Base-by-base conservation (phyloP, 2,797 vertebrate species). In the Liasis olivaceus region DNA sequence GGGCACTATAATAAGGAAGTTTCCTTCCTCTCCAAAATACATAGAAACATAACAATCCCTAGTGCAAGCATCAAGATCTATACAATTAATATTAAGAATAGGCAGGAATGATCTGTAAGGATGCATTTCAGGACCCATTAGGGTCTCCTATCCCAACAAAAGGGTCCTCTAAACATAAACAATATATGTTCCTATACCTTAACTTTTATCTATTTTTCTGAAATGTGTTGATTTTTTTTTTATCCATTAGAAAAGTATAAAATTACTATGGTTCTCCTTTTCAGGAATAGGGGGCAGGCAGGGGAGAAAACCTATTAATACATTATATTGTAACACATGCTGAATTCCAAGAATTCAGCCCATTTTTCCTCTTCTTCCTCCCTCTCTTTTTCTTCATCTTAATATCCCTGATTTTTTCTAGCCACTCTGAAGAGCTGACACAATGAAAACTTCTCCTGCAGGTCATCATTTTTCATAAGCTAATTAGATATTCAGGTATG, bases 381-480 rank as follows among this genome's bases (percentile, higher is more conserved):
- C 42, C 42, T 3, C 69, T 77, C 31, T 77, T 77, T 42, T 42
- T 22, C 89, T 63, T 62, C 14, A 20, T 59, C 69, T 12, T 59
- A 90, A 94, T 69, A 36, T 4, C 88, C 72, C 1, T 77, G 56
- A 81, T 92, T 91, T 87, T 86, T 93, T 66, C 8, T n/a, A 93
- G 58, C 86, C 92, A 84, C 1, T 3, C 63, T 91, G 14, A 22
- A 95, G 92, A 91, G 4, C 1, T 94, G n/a, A 87, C 94, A 90
- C 4, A 90, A 93, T n/a, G 92, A 95, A 88, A 85, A 54, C 0
- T 89, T 94, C 69, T 92, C 17, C 12, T 93, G 5, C 69, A 95
- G 90, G 54, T 94, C 64, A 81, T 11, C 92, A 87, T 90, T 95
- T 94, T 95, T 95, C 62, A 92, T 93, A 93, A 96, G 60, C 22